Evolutionary conservation across 1,140 invertebrate genomes (phyloP).

Genomic region (Stenopsyche tienmushanensis): DNA sequence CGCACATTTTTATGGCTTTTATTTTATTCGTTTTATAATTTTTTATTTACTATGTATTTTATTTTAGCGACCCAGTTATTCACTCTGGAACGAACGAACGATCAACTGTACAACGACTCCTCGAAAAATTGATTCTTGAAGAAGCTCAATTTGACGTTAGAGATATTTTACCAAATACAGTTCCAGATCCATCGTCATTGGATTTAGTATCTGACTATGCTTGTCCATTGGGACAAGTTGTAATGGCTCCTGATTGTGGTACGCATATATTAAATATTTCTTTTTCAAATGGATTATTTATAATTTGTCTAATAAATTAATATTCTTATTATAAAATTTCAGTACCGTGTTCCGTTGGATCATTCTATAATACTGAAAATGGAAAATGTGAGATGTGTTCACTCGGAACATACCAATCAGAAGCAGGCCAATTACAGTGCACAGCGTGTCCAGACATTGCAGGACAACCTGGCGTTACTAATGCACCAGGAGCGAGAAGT

Average conservation of each 20-base stretch:
- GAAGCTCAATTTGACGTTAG: conserved; percentile 91
- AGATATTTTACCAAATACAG: conserved; percentile 90
- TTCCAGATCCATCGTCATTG: conserved; percentile 88
- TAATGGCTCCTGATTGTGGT: conserved; percentile 88
- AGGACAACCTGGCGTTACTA: conserved; percentile 83
- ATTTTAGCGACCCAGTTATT: conserved; percentile 80
- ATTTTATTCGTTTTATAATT: too few species aligned
- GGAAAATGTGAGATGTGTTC: conserved; percentile 83
- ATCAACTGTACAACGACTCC: conserved; percentile 75
- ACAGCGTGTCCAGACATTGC: conserved; percentile 84
- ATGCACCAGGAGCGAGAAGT: conserved; percentile 80
- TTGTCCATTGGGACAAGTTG: conserved; percentile 89
- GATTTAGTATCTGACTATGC: conserved; percentile 86
- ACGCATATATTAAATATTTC: conserved; percentile 44
- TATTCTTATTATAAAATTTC: conserved; percentile 40
- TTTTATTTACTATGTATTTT: not conserved
- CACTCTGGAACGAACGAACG: conserved; percentile 84
- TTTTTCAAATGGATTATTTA: not conserved
- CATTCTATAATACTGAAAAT: conserved; percentile 76
- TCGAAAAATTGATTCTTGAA: conserved; percentile 87
- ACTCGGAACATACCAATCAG: conserved; percentile 90
- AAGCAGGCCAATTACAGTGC: conserved; percentile 87
- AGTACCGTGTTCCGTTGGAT: conserved; percentile 94
- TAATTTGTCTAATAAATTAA: conserved; percentile 2
- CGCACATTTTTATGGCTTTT: too few species aligned